Percentiles rank a stretch among this genome's conserved stretches.
Evolutionary conservation across 2,113 vertebrate genomes (phyloP).

Genomic region (Phalacrocorax brasilianus): DNA sequence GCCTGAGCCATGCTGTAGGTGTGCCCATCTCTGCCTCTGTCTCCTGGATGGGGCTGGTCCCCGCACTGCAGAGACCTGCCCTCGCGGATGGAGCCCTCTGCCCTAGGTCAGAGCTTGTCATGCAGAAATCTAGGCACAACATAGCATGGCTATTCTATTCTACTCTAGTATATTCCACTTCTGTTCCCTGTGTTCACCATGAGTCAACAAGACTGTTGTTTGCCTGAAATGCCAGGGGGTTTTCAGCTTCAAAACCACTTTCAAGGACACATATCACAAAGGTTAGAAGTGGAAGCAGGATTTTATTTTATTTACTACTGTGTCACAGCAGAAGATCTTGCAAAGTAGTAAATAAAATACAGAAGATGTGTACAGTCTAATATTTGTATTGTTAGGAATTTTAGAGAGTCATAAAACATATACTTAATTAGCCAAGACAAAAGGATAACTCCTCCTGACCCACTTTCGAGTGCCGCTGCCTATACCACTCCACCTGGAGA

Average conservation of each 20-base stretch:
- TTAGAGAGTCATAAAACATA: neutral
- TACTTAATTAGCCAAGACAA: neutral
- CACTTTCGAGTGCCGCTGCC: neutral
- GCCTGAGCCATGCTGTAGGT: neutral
- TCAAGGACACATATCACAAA: neutral
- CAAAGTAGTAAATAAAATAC: neutral
- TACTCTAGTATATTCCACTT: too few relatives aligned
- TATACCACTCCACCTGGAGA: neutral
- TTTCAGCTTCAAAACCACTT: neutral
- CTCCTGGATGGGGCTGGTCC: neutral
- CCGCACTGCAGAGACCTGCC: neutral
- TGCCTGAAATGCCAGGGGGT: neutral
- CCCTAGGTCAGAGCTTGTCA: neutral
- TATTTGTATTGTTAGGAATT: neutral
- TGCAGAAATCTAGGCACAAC: neutral
- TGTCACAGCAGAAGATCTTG: neutral
- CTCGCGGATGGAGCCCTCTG: neutral
- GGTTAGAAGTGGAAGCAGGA: neutral
- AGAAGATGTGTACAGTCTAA: neutral
- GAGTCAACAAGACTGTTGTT: neutral
- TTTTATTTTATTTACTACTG: neutral
- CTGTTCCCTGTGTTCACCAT: neutral
- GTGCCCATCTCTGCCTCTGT: neutral
- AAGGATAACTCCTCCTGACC: neutral
- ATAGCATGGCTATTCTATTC: fast-evolving